phyloP scores from a whole-genome alignment of 2,113 vertebrate genomes.

The Corydoras maculifer region DNA sequence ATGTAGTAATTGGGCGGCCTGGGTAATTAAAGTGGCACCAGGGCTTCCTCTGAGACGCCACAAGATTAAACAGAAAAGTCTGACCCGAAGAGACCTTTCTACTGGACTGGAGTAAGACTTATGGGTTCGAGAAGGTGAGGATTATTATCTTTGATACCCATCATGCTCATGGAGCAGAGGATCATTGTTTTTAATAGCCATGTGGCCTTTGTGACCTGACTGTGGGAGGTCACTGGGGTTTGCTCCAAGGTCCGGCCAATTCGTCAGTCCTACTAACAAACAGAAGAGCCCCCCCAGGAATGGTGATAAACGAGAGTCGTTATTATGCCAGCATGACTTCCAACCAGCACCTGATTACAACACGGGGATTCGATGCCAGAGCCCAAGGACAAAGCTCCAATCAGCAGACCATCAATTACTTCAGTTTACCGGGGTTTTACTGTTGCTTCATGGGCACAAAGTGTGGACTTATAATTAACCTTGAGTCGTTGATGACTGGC shows the following conservation, averaged over 20 bases:
- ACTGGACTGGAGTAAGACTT: neutral
- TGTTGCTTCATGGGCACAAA: neutral
- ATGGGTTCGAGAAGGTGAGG: neutral
- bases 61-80: conserved; percentile 18
- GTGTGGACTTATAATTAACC: too few relatives aligned
- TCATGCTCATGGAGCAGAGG: neutral
- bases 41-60: neutral
- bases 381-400: conserved; percentile 46
- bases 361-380: conserved; percentile 54
- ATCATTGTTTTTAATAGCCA: neutral
- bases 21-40: conserved; percentile 25
- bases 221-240: conserved; percentile 19
- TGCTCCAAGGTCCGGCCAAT: neutral
- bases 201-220: neutral
- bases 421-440: neutral
- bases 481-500: too few relatives aligned
- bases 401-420: neutral
- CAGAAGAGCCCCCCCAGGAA: conserved; percentile 14
- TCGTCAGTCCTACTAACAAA: conserved; percentile 41
- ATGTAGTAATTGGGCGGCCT: conserved; percentile 4
- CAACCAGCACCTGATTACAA: conserved; percentile 63
- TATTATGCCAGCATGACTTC: conserved; percentile 47
- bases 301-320: conserved; percentile 48
- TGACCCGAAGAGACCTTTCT: neutral
- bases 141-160: neutral